Evolutionary conservation across 2,113 vertebrate genomes (phyloP).

Genomic region (Rhinogobius similis): DNA sequence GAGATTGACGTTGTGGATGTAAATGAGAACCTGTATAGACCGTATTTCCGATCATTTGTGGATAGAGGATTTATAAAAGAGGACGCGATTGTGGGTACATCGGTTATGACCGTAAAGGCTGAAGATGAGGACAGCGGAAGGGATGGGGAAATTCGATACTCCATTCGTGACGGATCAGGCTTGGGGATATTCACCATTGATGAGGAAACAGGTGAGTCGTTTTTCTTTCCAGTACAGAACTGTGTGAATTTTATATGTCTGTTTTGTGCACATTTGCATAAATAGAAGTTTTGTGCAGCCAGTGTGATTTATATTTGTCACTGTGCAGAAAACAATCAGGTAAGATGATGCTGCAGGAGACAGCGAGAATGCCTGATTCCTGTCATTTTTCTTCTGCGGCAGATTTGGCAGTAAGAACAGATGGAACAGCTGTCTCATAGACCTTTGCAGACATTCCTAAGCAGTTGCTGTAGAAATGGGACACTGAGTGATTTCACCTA

Average conservation of each 20-base stretch:
- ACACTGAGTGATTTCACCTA: slow-evolving; percentile 40
- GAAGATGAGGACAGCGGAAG: slow-evolving; percentile 88
- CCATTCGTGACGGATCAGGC: slow-evolving; percentile 94
- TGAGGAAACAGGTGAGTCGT: slow-evolving; percentile 91
- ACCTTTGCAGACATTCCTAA: slow-evolving; percentile 70
- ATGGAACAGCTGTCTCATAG: slow-evolving; percentile 70
- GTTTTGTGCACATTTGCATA: slow-evolving; percentile 30
- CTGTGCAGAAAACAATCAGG: slow-evolving; percentile 30
- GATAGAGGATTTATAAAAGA: slow-evolving; percentile 91
- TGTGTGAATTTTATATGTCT: slow-evolving; percentile 21
- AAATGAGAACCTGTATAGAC: slow-evolving; percentile 91
- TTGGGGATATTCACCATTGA: slow-evolving; percentile 92
- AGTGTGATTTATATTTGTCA: slow-evolving; percentile 20
- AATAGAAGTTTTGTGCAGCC: slow-evolving; percentile 12
- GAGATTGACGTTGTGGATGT: slow-evolving; percentile 93
- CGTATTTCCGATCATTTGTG: slow-evolving; percentile 87
- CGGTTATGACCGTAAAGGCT: slow-evolving; percentile 88
- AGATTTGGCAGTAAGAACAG: slow-evolving; percentile 64
- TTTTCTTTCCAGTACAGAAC: slow-evolving; percentile 16
- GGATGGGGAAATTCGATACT: slow-evolving; percentile 92
- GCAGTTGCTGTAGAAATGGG: slow-evolving; percentile 52
- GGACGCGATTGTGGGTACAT: slow-evolving; percentile 85
- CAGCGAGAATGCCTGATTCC: slow-evolving; percentile 49
- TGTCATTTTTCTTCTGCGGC: slow-evolving; percentile 52
- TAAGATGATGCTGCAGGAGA: slow-evolving; percentile 39